Evolutionary conservation across 2,888 invertebrate genomes (phyloP), one percentile per base, ranked within the genome.

Genomic region (Mycalesis mineus): DNA sequence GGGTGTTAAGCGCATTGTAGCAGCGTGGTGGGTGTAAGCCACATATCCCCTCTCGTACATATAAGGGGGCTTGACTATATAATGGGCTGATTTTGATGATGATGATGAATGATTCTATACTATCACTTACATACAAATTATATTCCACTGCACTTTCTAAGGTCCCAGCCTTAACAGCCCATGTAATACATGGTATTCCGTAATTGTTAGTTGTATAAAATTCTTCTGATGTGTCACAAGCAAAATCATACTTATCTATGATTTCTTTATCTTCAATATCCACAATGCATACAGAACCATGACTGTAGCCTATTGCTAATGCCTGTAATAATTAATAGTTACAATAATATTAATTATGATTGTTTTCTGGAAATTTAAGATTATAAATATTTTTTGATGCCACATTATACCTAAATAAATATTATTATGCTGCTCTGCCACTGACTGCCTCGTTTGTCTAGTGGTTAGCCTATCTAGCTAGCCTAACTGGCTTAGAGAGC

Each of bases 211-310:
- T 64, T 60, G 77, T 80, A 53, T 89, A 83, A 66, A 91, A 88
- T 54, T 91, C 84, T 68, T 82, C 77, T 37, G 86, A 75, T 33
- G 82, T 81, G 52, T 91, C 81, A 58, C 70, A 72, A 51, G 82
- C 78, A 62, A 88, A 75, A 61, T 90, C 84, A 71, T 92, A 88
- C 33, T 91, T 92, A 65, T 95, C 94, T 9, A 97, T 88, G 57
- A 94, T 90, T 69, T 94, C 94, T 72, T 96, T 96, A 69, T 96
- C 95, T 84, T 97, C 97, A 50, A 97, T 95, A 77, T 96, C 95
- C 41, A 96, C 91, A 45, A 97, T 89, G 31, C 92, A 88, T 1
- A 96, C 91, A 71, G 91, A 91, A 9, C 95, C 96, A 77, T 91
- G 92, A 76, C 91, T 93, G 67, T 95, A 95, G 4, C 91, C 95